Evolutionary conservation across 2,888 invertebrate genomes (phyloP), one percentile per base, ranked within the genome.

Genomic region (Hirtodrosophila confusa): DNA sequence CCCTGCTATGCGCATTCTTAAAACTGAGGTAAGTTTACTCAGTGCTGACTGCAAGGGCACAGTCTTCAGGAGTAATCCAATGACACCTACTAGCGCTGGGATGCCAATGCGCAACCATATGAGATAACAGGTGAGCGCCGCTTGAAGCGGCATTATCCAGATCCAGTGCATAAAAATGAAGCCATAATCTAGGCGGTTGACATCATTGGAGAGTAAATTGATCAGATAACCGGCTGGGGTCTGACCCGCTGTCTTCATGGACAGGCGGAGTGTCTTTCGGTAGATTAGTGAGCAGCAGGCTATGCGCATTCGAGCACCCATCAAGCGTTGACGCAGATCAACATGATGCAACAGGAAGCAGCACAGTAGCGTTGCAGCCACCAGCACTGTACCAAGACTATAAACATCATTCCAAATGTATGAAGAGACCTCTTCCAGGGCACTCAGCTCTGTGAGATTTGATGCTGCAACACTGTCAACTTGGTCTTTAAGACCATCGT

Each of bases 151-250:
- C 70, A 96, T 94, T 33, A 97, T 93, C 97, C 97, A 97, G 89
- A 98, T 93, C 92, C 95, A 97, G 90, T 98, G 97, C 7, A 97
- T 92, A 90, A 95, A 97, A 57, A 96, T 93, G 64, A 96, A 95
- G 3, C 96, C 95, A 90, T 95, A 94, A 91, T 99, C 98, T 88
- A 99, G 96, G 39, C 98, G 95, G 90, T 95, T 96, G 8, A 98
- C 97, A 90, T 99, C 99, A 88, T 98, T 98, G 4, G 98, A 97
- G 54, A 99, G 93, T 4, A 99, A 92, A 92, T 99, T 98, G 10
- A 98, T 96, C 54, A 99, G 95, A 91, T 98, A 97, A 0, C 98
- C 98, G 0, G 96, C 95, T 0, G 97, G 90, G 2, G 96, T 95
- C 86, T 94, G 93, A 3, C 94, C 94, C 37, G 96, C 91, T 0